Evolutionary conservation across 2,888 invertebrate genomes (phyloP), one percentile per base, ranked within the genome.

Genomic region (Trissolcus japonicus): DNA sequence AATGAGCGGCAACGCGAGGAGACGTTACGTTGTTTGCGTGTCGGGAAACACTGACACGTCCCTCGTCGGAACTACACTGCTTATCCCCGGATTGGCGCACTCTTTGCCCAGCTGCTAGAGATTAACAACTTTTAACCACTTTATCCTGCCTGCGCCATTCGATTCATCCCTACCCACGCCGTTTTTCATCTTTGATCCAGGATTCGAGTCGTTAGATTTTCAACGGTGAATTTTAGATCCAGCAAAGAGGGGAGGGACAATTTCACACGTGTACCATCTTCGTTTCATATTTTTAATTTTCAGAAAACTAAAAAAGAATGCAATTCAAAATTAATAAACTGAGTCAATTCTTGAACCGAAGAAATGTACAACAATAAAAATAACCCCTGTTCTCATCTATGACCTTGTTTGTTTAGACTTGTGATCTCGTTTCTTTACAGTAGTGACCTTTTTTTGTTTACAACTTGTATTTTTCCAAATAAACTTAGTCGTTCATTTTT

Each of bases 41-140:
- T 48, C 61, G 71, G 63, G 43, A 71, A 63, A 63, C 57, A 63
- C 71, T 62, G 71, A 57, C 29, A 51, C 56, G 71, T 71, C 53
- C 63, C 71, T 71, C 62, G 71, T 53, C 21, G 50, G 56, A 55
- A 62, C 56, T 17, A 43, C 57, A 17, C 63, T 25, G 63, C 63
- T 71, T 71, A 71, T 71, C 71, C 71, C 62, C 71, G 56, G 56
- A 50, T 50, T 55, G 43, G 46, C 62, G 16, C 68, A 14, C 69
- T 71, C 69, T 71, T 71, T 72, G 65, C 71, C 63, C 48, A 25
- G 68, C 48, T 50, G 69, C 41, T 40, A 48, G 51, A 71, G 62
- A 69, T 61, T 69, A 56, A 62, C 61, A 69, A 69, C 51, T 71
- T 54, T 65, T 50, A 72, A 65, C 65, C 63, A 72, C 63, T 57